Conservation (phyloP, 2,797 vertebrate genomes). For the Paedocypris micromegethes region DNA sequence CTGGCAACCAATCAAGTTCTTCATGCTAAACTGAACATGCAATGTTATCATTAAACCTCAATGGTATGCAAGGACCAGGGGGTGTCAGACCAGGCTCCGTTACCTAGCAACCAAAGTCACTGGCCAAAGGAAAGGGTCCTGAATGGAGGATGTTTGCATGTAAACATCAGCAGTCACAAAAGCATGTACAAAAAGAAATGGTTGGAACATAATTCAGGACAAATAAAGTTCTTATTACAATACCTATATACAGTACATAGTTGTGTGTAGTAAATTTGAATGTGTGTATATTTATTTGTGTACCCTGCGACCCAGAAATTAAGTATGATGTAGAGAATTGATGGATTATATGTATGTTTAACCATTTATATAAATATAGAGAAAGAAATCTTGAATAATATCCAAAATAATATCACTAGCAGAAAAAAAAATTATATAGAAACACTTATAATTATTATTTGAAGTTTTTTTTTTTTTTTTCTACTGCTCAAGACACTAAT, state of each 20-base stretch:
- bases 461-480: background rate
- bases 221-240: too few species aligned
- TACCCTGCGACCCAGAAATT: too few species aligned
- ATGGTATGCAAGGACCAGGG: conserved; percentile 13
- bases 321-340: too few species aligned
- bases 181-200: background rate
- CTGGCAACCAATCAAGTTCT: too few species aligned
- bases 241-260: too few species aligned
- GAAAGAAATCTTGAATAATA: background rate
- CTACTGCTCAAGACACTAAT: conserved; percentile 3
- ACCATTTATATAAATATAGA: too few species aligned
- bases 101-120: conserved; percentile 41
- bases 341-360: too few species aligned
- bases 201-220: too few species aligned
- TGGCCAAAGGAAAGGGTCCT: conserved; percentile 20
- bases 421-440: background rate
- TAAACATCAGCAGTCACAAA: conserved; percentile 12
- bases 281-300: too few species aligned
- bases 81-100: conserved; percentile 28
- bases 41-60: conserved; percentile 2
- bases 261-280: too few species aligned
- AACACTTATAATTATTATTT: too few species aligned
- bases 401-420: background rate
- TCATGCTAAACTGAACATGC: background rate
- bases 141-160: conserved; percentile 6